Percentiles rank a stretch among this genome's conserved stretches.
phyloP scores from a whole-genome alignment of 2,888 invertebrate genomes.

The Luperina nickerlii region DNA sequence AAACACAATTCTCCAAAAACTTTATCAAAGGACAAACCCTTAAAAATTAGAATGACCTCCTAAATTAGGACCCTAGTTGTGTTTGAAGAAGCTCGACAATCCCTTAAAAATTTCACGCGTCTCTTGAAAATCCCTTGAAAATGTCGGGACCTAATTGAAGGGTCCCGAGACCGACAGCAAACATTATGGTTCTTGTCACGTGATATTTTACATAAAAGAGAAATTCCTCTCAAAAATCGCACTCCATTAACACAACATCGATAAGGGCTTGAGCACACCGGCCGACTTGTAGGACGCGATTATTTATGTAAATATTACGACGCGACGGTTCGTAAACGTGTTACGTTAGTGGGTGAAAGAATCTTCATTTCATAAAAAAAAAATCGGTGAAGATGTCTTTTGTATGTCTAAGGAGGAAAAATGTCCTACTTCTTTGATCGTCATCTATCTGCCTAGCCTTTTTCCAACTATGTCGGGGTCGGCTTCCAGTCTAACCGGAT shows the following conservation, averaged over 20 bases:
- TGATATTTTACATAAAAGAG: conserved; percentile 66
- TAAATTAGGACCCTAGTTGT: conserved; percentile 4
- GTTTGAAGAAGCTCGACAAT: conserved; percentile 2
- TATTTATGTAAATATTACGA: conserved; percentile 56
- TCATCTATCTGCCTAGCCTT: too few relatives aligned
- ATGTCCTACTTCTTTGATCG: too few relatives aligned
- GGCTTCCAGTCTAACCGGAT: too few relatives aligned
- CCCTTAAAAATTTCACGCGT: conserved; percentile 8
- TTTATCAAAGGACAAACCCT: neutral
- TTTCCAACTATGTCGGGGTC: too few relatives aligned
- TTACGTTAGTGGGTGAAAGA: neutral
- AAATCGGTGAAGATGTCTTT: neutral
- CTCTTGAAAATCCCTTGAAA: conserved; percentile 5
- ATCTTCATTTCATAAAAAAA: neutral
- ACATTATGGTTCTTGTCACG: conserved; percentile 70
- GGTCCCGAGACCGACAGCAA: neutral
- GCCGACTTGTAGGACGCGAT: conserved; percentile 33
- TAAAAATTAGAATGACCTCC: neutral
- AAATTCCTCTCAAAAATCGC: conserved; percentile 70
- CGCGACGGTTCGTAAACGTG: conserved; percentile 19
- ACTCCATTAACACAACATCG: conserved; percentile 61
- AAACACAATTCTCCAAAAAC: neutral
- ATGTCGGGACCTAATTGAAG: conserved; percentile 2
- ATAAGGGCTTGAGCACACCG: conserved; percentile 49
- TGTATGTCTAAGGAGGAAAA: neutral